phyloP scores from a whole-genome alignment of 2,888 invertebrate species.

The Tyria jacobaeae region DNA sequence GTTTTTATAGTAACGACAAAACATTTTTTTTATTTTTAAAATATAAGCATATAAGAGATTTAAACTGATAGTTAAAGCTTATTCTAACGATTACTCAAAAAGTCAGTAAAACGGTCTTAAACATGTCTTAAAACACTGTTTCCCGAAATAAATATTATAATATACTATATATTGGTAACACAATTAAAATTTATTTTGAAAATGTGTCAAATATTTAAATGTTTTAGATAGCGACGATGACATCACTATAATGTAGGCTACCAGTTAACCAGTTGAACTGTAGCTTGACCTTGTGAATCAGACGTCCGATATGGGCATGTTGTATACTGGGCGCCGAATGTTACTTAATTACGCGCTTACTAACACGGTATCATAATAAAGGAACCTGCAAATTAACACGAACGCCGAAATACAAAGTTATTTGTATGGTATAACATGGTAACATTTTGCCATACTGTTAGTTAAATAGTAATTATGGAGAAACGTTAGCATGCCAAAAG shows the following conservation, averaged over 20 bases:
- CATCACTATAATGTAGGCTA: conserved; percentile 77
- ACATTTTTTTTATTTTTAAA: no score
- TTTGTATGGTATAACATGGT: no score
- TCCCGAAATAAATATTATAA: neutral
- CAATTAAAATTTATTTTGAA: conserved; percentile 24
- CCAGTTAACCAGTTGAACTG: conserved; percentile 76
- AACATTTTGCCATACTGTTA: no score
- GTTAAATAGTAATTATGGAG: no score
- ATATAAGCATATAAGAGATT: no score
- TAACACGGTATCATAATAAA: conserved; percentile 28
- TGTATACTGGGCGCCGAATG: conserved; percentile 59
- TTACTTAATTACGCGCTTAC: conserved; percentile 46
- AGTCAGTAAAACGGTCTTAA: neutral
- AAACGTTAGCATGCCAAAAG: no score
- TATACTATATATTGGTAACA: neutral
- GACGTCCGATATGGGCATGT: conserved; percentile 76
- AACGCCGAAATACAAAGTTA: neutral
- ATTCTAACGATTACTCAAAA: neutral
- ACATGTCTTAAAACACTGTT: neutral
- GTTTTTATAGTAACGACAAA: no score
- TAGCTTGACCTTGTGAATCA: conserved; percentile 80
- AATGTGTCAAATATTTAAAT: conserved; percentile 49
- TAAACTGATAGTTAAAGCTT: neutral
- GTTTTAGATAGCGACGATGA: conserved; percentile 66
- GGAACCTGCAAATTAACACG: conserved; percentile 25